Evolutionary conservation across 64 coral and sea anemone species (phyloP).

Genomic region (Montipora efflorescens): DNA sequence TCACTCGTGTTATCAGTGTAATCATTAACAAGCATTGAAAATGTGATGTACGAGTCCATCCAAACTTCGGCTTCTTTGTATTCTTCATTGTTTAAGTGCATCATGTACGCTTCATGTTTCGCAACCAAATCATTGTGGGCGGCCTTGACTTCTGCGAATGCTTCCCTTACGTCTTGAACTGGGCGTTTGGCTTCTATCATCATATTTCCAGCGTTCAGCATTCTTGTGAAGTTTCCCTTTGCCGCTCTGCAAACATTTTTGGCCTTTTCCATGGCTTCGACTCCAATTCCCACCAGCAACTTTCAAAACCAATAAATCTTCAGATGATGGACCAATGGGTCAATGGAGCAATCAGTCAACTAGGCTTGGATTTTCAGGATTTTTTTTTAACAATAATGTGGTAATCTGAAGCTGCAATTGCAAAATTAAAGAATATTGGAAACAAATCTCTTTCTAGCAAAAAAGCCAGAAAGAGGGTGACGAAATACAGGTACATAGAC

Average conservation of each 20-base stretch:
- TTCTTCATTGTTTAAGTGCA: constrained; percentile 56
- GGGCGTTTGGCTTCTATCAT: constrained; percentile 11
- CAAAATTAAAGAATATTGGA: too few relatives aligned
- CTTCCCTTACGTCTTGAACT: not conserved
- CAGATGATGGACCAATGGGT: too few relatives aligned
- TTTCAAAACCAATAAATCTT: too few relatives aligned
- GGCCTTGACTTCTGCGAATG: constrained; percentile 17
- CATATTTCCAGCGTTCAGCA: not conserved
- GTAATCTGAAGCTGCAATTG: too few relatives aligned
- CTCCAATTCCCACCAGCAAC: too few relatives aligned
- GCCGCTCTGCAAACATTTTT: not conserved
- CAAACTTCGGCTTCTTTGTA: constrained; percentile 44
- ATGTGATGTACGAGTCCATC: constrained; percentile 32
- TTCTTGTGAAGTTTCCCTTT: not conserved
- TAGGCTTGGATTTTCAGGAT: too few relatives aligned
- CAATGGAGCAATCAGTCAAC: too few relatives aligned
- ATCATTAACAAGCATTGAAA: not conserved
- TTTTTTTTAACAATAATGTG: too few relatives aligned
- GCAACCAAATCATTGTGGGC: constrained; percentile 4
- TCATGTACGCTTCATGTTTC: constrained; percentile 51
- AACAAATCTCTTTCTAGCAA: too few relatives aligned
- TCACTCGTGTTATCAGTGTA: not conserved
- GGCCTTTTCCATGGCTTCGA: too few relatives aligned
- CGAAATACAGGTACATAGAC: too few relatives aligned
- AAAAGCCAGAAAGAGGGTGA: too few relatives aligned